These are phyloP conservation scores for Temnothorax nylanderi DNA, from an alignment of 1,140 invertebrate species.

Conservation along the genomic window DNA sequence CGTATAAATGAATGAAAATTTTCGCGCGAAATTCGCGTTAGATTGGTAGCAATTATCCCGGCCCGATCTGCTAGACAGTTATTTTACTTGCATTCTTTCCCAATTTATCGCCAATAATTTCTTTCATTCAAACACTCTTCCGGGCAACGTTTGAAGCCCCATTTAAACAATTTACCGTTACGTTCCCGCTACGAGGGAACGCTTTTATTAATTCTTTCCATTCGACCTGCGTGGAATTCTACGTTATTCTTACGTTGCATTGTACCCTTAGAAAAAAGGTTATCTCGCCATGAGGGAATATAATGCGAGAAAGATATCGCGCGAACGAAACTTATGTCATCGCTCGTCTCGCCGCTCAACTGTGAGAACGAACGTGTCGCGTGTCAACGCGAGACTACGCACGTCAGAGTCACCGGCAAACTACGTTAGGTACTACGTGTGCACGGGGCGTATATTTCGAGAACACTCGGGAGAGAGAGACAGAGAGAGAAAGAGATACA, in stretches of 20 bases:
- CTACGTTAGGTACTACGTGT: slow-evolving; percentile 56
- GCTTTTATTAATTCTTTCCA: background rate
- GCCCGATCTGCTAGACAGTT: slow-evolving; percentile 19
- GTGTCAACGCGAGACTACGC: slow-evolving; percentile 47
- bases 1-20: slow-evolving; percentile 52
- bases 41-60: slow-evolving; percentile 45
- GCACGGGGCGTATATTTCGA: slow-evolving; percentile 50
- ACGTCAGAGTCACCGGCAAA: slow-evolving; percentile 49
- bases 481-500: slow-evolving; percentile 1
- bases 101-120: slow-evolving; percentile 54
- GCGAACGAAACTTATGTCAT: slow-evolving; percentile 4
- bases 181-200: background rate
- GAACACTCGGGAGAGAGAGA: slow-evolving; percentile 18
- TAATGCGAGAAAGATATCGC: background rate
- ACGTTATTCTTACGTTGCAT: no score
- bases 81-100: slow-evolving; percentile 51
- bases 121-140: slow-evolving; percentile 30
- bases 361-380: slow-evolving; percentile 47
- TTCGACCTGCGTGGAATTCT: no score
- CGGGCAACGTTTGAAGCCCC: background rate
- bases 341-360: slow-evolving; percentile 1
- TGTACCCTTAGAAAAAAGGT: background rate
- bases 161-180: slow-evolving; percentile 14
- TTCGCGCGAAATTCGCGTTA: slow-evolving; percentile 31
- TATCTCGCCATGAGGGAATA: background rate